Conservation (phyloP, 2,797 vertebrate species). For the Sebastes baramenuke region DNA sequence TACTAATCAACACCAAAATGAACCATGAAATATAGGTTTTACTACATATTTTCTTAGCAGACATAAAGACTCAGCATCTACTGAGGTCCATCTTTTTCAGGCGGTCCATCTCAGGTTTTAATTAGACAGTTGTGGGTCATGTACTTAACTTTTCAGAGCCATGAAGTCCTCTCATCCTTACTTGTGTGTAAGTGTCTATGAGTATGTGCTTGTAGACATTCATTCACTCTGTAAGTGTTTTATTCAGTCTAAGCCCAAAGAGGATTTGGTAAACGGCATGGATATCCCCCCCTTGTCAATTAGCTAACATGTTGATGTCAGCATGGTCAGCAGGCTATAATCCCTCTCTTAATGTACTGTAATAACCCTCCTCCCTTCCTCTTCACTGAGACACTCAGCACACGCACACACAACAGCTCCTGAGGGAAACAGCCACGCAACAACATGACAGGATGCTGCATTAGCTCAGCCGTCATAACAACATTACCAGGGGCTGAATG, state of each 20-base stretch:
- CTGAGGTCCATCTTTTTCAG: neutral
- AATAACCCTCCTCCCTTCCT: constrained; percentile 27
- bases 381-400: neutral
- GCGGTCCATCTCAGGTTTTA: neutral
- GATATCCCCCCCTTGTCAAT: constrained; percentile 45
- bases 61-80: no score
- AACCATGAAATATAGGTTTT: neutral
- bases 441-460: constrained; percentile 59
- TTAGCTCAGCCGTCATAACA: constrained; percentile 39
- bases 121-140: neutral
- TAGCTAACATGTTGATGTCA: constrained; percentile 69
- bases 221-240: constrained; percentile 32
- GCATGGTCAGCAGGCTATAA: constrained; percentile 62
- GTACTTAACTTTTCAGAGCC: neutral
- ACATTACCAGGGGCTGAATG: constrained; percentile 32
- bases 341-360: constrained; percentile 57
- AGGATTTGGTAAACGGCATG: constrained; percentile 55
- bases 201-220: constrained; percentile 2
- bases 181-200: neutral
- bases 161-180: neutral
- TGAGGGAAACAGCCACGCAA: constrained; percentile 33
- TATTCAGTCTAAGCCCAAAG: constrained; percentile 49
- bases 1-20: neutral
- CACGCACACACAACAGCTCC: constrained; percentile 21
- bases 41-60: no score